These are phyloP conservation scores for Biston stratarius DNA, from an alignment of 2,888 invertebrate species.

Conservation along the genomic window DNA sequence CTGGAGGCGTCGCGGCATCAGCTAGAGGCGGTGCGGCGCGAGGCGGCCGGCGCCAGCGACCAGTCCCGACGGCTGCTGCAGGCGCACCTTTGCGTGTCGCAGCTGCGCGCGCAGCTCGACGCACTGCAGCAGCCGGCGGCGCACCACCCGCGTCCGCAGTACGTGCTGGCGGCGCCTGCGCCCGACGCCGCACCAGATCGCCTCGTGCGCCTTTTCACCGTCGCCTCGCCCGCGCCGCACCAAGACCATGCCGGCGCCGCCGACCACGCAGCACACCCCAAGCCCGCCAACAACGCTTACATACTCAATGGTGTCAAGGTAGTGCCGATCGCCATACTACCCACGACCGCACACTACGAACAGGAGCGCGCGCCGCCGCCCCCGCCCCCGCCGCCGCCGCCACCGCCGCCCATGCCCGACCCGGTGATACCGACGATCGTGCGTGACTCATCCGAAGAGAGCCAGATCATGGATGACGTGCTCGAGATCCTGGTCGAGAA, in stretches of 20 bases:
- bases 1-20: slow-evolving; percentile 92
- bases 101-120: slow-evolving; percentile 88
- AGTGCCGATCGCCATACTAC: slow-evolving; percentile 81
- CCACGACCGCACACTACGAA: slow-evolving; percentile 75
- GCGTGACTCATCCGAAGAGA: slow-evolving; percentile 76
- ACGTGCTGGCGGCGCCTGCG: slow-evolving; percentile 72
- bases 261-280: slow-evolving; percentile 47
- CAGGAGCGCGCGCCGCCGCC: slow-evolving; percentile 67
- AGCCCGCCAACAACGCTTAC: slow-evolving; percentile 82
- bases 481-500: slow-evolving; percentile 97
- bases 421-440: slow-evolving; percentile 50
- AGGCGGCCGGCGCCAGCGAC: slow-evolving; percentile 83
- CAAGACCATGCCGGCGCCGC: slow-evolving; percentile 47
- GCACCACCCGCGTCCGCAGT: slow-evolving; percentile 71
- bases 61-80: slow-evolving; percentile 86
- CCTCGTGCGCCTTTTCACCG: slow-evolving; percentile 71
- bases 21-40: slow-evolving; percentile 89
- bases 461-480: slow-evolving; percentile 96
- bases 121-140: slow-evolving; percentile 83
- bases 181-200: slow-evolving; percentile 58
- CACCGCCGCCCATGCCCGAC: slow-evolving; percentile 65
- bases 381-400: slow-evolving; percentile 69
- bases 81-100: slow-evolving; percentile 85
- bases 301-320: slow-evolving; percentile 88
- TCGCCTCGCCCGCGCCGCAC: slow-evolving; percentile 55